These are phyloP conservation scores for Alfaro cultratus DNA, from an alignment of 2,797 vertebrate genomes.

Conservation along the genomic window DNA sequence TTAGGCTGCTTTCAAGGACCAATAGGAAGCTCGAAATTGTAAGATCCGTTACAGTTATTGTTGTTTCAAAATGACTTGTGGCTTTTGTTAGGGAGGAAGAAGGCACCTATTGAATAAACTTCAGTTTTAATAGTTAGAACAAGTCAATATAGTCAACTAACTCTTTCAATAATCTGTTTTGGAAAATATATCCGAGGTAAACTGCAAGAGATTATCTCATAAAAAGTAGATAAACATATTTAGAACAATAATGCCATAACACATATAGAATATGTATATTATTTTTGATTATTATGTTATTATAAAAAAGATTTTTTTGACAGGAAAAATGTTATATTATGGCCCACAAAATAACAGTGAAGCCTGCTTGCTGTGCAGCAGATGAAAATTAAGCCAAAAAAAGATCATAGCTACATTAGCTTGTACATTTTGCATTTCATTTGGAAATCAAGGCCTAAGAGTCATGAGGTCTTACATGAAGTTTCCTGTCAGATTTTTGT, in stretches of 20 bases:
- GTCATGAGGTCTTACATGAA: neutral
- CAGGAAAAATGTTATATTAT: neutral
- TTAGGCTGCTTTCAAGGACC: slow-evolving; percentile 29
- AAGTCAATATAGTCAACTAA: neutral
- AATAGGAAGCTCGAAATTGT: neutral
- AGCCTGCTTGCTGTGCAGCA: neutral
- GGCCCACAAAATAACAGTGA: neutral
- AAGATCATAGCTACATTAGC: neutral
- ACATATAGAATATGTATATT: neutral
- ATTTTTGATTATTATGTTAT: neutral
- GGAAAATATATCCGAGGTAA: neutral
- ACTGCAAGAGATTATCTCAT: neutral
- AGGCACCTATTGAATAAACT: neutral
- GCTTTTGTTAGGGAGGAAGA: neutral
- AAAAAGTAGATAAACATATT: neutral
- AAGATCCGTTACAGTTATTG: neutral
- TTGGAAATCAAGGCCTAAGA: neutral
- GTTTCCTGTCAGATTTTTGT: neutral
- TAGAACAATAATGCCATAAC: neutral
- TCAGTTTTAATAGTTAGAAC: neutral
- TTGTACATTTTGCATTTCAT: neutral
- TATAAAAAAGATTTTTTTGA: neutral
- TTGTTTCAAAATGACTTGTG: neutral
- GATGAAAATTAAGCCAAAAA: neutral
- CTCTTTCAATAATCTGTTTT: neutral